Percentiles rank a stretch among this genome's conserved stretches.
Conservation (phyloP, 2,888 invertebrate species). For the Micoletzkya japonica region DNA sequence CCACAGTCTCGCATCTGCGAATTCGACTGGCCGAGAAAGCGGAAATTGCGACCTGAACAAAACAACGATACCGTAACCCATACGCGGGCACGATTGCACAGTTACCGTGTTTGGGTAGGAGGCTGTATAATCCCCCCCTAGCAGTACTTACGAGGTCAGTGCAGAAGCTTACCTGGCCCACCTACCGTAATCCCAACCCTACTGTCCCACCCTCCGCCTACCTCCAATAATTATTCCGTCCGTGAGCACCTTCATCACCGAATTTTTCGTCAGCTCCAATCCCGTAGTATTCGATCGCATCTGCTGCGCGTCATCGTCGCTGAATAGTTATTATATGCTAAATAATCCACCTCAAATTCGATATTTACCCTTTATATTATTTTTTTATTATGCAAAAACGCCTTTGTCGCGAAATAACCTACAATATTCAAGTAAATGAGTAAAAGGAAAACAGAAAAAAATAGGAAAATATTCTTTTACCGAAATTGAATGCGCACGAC, state of each 20-base stretch:
- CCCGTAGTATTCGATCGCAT: slow-evolving; percentile 46
- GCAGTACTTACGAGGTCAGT: background rate
- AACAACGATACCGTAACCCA: background rate
- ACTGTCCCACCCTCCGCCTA: slow-evolving; percentile 16
- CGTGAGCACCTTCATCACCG: slow-evolving; percentile 41
- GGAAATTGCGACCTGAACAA: slow-evolving; percentile 42
- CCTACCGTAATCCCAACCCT: background rate
- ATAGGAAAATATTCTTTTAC: too few relatives aligned
- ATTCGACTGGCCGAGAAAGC: slow-evolving; percentile 61
- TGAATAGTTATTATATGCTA: slow-evolving; percentile 22
- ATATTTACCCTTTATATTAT: background rate
- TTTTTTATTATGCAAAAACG: background rate
- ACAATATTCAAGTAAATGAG: too few relatives aligned
- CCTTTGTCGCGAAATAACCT: too few relatives aligned
- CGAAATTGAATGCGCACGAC: slow-evolving; percentile 35
- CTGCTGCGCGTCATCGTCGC: slow-evolving; percentile 44
- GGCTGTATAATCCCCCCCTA: too few relatives aligned
- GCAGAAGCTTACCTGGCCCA: background rate
- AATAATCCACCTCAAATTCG: background rate
- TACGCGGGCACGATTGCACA: background rate
- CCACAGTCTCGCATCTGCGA: slow-evolving; percentile 62
- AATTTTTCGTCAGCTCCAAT: slow-evolving; percentile 37
- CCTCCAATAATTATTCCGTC: slow-evolving; percentile 52
- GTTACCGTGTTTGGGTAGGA: background rate
- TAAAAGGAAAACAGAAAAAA: background rate